phyloP scores from a whole-genome alignment of 2,888 invertebrate species.

The Lamellibrachia satsuma region DNA sequence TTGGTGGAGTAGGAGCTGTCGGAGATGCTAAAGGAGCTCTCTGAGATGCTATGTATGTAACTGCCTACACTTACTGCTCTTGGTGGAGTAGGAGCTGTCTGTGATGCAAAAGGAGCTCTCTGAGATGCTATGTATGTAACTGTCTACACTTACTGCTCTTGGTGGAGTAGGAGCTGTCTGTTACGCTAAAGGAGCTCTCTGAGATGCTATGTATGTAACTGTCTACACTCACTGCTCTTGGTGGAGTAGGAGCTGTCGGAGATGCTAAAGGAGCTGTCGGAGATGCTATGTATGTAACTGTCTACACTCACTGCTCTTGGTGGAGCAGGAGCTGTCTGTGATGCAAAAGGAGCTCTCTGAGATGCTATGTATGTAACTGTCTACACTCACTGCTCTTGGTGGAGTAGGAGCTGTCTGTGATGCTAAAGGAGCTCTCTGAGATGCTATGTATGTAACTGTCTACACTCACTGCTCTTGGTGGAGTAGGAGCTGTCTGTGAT shows the following conservation, averaged over 20 bases:
- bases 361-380: conserved; percentile 19
- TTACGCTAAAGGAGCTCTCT: too few species aligned
- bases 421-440: not conserved
- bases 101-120: too few species aligned
- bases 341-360: conserved; percentile 17
- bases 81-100: too few species aligned
- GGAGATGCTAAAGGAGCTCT: too few species aligned
- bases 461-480: conserved; percentile 33
- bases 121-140: not conserved
- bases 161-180: conserved; percentile 21
- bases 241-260: too few species aligned
- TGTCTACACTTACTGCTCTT: conserved; percentile 32
- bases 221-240: too few species aligned
- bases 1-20: too few species aligned
- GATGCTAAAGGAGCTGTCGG: conserved; percentile 13
- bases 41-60: too few species aligned
- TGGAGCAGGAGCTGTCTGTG: too few species aligned
- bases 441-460: not conserved
- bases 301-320: not conserved
- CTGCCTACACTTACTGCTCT: too few species aligned
- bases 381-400: not conserved
- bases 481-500: not conserved
- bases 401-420: not conserved
- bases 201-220: too few species aligned
- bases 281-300: conserved; percentile 17